Base-by-base conservation (phyloP, 2,888 invertebrate species). In the Platerodrilus igneus region DNA sequence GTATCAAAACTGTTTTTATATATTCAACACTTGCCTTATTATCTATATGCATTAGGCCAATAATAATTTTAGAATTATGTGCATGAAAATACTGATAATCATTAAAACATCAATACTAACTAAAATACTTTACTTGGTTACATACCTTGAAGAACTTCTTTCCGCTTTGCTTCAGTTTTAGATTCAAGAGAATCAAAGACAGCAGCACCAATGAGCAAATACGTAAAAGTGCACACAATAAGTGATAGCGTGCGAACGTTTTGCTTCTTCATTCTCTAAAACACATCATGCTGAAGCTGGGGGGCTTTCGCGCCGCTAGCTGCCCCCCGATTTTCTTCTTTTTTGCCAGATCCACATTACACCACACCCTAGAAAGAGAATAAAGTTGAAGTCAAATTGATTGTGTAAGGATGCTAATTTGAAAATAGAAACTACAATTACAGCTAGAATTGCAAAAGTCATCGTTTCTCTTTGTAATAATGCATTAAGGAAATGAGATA, bases 181-280 rank as follows among this genome's bases (percentile, higher is more conserved):
- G 95, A 95, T 76, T 99, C 99, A 58, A 99, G 82, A 45, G 95
- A 92, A 77, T 99, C 89, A 77, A 99, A 99, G 63, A 99, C 93
- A 57, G 99, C 97, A 52, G 99, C 99, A 68, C 99, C 99, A 56
- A 99, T 87, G 62, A 99, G 83, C 71, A 99, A 81, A 74, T 99
- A 99, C 63, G 99, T 99, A 79, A 99, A 94, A 73, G 99, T 99
- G 81, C 95, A 95, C 78, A 99, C 96, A 78, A 99, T 97, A 77
- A 99, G 86, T 67, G 96, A 95, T 78, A 99, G 80, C 76, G 99
- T 99, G 78, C 99, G 93, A 73, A 97, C 95, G 88, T 99, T 99
- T 87, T 99, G 97, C 81, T 95, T 95, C 90, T 99, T 97, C 97
- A 99, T 99, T 79, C 81, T 81, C 78, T 79, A 78, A 74, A 72